phyloP scores from a whole-genome alignment of 2,113 vertebrate genomes.

The Naja naja region DNA sequence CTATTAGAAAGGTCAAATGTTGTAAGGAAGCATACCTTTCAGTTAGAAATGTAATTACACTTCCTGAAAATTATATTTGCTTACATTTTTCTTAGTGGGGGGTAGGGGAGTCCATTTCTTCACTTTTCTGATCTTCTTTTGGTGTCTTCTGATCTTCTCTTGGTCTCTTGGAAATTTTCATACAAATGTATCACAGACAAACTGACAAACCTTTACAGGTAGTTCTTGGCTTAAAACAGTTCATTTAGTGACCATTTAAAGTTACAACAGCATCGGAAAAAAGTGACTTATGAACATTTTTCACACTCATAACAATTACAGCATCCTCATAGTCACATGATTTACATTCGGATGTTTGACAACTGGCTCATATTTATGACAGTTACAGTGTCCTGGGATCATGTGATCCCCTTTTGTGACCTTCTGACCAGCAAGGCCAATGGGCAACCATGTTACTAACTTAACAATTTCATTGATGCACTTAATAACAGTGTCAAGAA shows the following conservation, averaged over 20 bases:
- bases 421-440: background rate
- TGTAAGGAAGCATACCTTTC: conserved; percentile 56
- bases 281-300: background rate
- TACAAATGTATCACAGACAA: conserved; percentile 24
- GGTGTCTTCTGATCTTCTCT: background rate
- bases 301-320: background rate
- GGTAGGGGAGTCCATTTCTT: background rate
- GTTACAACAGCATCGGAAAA: too few relatives aligned
- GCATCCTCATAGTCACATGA: background rate
- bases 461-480: background rate
- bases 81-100: conserved; percentile 24
- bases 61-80: conserved; percentile 56
- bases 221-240: background rate
- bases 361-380: background rate
- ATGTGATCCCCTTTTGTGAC: background rate
- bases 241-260: background rate
- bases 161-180: conserved; percentile 37
- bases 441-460: background rate
- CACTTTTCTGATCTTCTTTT: background rate
- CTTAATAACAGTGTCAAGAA: background rate
- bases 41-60: conserved; percentile 55
- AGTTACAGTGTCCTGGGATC: background rate
- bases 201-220: background rate
- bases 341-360: background rate
- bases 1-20: conserved; percentile 68